Evolutionary conservation across 1,140 invertebrate species (phyloP), one percentile per base, ranked within the genome.

Genomic region (Formica exsecta): DNA sequence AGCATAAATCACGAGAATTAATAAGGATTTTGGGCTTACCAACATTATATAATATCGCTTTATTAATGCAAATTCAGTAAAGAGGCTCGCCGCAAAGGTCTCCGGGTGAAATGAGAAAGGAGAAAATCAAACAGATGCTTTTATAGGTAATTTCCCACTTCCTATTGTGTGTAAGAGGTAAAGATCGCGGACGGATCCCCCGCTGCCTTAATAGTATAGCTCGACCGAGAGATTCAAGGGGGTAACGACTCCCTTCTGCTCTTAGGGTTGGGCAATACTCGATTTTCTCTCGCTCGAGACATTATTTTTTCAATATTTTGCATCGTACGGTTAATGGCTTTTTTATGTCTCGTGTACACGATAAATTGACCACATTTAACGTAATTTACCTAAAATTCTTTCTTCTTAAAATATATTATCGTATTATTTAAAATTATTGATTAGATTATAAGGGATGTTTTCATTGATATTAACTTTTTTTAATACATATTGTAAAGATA

Each of bases 71-170:
- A 19, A 68, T 61, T n/a, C 61, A 80, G 38, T 59, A 29, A 36
- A 66, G 64, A 44, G 25, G 4, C 48, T 61, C 38, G 57, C 54
- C 68, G 13, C 59, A 74, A 48, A 75, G 32, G n/a, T 87, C 77
- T 85, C 36, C 11, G 71, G 75, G 66, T 57, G 57, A 86, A 94
- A 92, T 95, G 94, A 92, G 89, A 92, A 76, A 11, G 66, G 85
- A 89, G 90, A 88, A 88, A 76, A 70, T 76, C 51, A 77, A 84
- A 90, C 88, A 66, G 86, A 89, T 87, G 89, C 92, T 93, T 95
- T 94, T 94, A 95, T 95, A 95, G 85, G 86, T 87, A 87, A 77
- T 93, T 90, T 92, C 87, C 85, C 90, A 84, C 87, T 61, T 65
- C 38, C 13, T 25, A 3, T 29, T 4, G 25, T 36, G 61, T 85